Evolutionary conservation across 2,113 vertebrate genomes (phyloP), one percentile per base, ranked within the genome.

Genomic region (Procavia capensis): DNA sequence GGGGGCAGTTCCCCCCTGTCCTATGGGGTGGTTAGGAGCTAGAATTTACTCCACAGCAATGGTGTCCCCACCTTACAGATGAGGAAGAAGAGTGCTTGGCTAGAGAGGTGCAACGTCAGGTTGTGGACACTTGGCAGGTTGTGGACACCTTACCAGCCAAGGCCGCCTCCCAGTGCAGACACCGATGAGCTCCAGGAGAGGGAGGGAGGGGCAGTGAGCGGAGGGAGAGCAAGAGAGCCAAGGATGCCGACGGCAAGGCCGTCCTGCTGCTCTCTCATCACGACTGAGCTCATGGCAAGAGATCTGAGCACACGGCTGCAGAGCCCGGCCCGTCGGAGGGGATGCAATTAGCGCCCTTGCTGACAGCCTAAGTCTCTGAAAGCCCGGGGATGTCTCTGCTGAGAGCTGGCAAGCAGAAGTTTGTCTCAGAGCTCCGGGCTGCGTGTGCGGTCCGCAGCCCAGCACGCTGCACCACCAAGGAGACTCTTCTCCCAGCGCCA

Each of bases 361-460:
- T 20, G 54, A 70, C 7, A 45, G 25, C 50, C 27, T 50, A 78
- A 41, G 72, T 76, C 72, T 91, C 75, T 59, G 47, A 83, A 61
- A 94, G 76, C 39, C 31, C 3, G 2, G 19, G 43, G 54, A 41
- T 0, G 0, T 68, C 50, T 95, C 66, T 70, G 83, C 39, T 75
- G 74, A 91, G 59, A 80, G 47, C 50, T 80, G 20, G 43, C 59
- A 45, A 2, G 0, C 29, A 4, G n/a, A 82, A 34, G 39, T 8
- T 97, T 70, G 25, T 68, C 9, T 2, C 16, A 91, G 70, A 39
- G 3, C 3, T 1, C 13, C 3, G 19, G 27, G 10, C 0, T 0
- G 61, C 39, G 43, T 29, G 39, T 22, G 9, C 29, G 9, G 54
- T 68, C 76, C 3, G 0, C 20, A 0, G 0, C 66, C 20, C 63